These are phyloP conservation scores for Thaumetopoea pityocampa DNA, from an alignment of 1,140 invertebrate species.

Conservation along the genomic window DNA sequence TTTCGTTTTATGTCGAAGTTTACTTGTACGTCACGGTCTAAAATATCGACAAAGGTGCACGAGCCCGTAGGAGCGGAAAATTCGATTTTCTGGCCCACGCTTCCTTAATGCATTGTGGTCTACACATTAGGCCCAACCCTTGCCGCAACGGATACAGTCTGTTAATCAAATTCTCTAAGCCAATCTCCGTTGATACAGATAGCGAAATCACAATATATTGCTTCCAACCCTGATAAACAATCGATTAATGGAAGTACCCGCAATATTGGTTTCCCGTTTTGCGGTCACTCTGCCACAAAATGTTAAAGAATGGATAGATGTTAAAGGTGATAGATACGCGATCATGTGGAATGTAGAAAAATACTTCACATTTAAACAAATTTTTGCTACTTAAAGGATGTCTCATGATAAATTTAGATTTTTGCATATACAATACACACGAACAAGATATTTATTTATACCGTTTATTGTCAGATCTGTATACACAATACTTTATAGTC, in stretches of 20 bases:
- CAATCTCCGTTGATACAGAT: slow-evolving; percentile 54
- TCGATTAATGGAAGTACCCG: slow-evolving; percentile 19
- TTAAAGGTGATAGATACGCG: background rate
- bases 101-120: slow-evolving; percentile 49
- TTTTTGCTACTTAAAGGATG: no score
- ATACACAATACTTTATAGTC: no score
- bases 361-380: no score
- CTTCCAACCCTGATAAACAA: slow-evolving; percentile 39
- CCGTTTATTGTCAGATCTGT: no score
- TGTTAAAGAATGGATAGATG: background rate
- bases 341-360: background rate
- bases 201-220: slow-evolving; percentile 53
- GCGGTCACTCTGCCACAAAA: slow-evolving; percentile 10
- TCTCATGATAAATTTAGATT: no score
- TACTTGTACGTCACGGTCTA: slow-evolving; percentile 54
- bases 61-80: slow-evolving; percentile 58
- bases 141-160: slow-evolving; percentile 37
- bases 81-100: slow-evolving; percentile 68
- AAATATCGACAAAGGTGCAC: slow-evolving; percentile 51
- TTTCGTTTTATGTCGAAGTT: slow-evolving; percentile 39
- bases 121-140: slow-evolving; percentile 56
- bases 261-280: slow-evolving; percentile 17
- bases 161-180: slow-evolving; percentile 64
- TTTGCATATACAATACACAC: no score
- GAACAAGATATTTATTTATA: no score